Evolutionary conservation across 2,888 invertebrate species (phyloP).

Genomic region (Rugalucina vietnamica): DNA sequence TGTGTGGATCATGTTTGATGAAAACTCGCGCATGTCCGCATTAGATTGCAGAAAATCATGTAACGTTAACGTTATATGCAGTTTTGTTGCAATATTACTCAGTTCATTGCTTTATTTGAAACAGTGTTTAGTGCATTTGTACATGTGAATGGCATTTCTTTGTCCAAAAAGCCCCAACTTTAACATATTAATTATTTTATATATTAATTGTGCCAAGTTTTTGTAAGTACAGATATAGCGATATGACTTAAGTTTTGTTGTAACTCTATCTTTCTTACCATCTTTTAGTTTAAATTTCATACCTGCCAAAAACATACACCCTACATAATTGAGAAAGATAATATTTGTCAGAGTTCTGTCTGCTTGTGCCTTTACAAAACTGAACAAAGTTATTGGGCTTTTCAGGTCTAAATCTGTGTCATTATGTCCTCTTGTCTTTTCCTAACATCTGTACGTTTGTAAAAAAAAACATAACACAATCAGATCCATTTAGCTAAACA

Average conservation of each 20-base stretch:
- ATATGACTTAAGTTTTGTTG: background rate
- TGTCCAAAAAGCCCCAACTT: background rate
- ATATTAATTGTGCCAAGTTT: constrained; percentile 1
- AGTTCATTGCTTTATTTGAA: too few relatives aligned
- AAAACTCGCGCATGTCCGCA: too few relatives aligned
- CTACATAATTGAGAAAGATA: background rate
- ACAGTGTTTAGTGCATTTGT: background rate
- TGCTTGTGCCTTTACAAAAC: background rate
- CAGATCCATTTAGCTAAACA: too few relatives aligned
- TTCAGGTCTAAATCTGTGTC: background rate
- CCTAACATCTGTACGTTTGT: too few relatives aligned
- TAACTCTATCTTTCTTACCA: background rate
- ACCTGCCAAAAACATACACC: constrained; percentile 3
- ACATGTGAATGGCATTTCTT: background rate
- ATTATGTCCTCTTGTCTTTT: background rate
- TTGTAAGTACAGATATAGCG: background rate
- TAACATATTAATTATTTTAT: background rate
- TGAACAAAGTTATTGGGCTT: background rate
- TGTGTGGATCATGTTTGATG: too few relatives aligned
- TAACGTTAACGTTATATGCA: too few relatives aligned
- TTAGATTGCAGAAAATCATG: background rate
- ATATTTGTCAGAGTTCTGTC: constrained; percentile 2
- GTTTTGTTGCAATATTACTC: too few relatives aligned
- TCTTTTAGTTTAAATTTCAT: background rate
- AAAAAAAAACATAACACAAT: too few relatives aligned